Conservation (phyloP, 2,888 invertebrate genomes). For the Monoplex corrugatus region DNA sequence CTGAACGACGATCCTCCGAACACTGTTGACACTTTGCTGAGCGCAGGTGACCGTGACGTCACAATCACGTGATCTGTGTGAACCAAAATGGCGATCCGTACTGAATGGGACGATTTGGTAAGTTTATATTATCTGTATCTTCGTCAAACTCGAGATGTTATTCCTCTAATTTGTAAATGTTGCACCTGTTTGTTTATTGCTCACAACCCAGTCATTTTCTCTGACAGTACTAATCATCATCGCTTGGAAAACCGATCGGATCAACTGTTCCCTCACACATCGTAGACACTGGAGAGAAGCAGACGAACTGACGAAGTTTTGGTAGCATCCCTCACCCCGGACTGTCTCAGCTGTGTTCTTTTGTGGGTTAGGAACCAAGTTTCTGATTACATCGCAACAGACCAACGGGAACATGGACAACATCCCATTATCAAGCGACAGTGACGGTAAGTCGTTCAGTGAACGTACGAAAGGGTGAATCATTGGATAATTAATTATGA, state of each 20-base stretch:
- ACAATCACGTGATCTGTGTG: slow-evolving; percentile 64
- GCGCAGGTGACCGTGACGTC: slow-evolving; percentile 63
- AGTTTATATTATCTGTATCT: neutral
- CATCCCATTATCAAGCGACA: slow-evolving; percentile 74
- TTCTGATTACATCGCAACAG: slow-evolving; percentile 52
- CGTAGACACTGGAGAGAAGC: too few species aligned
- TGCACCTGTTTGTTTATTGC: too few species aligned
- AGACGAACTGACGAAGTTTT: too few species aligned
- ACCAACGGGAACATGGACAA: slow-evolving; percentile 64
- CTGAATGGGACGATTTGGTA: neutral
- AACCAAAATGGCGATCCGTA: slow-evolving; percentile 48
- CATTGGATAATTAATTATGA: too few species aligned
- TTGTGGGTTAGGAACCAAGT: too few species aligned
- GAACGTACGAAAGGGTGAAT: too few species aligned
- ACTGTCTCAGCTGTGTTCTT: too few species aligned
- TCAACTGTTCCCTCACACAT: too few species aligned
- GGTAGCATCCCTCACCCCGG: too few species aligned
- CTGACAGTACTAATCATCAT: neutral
- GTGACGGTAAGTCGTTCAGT: slow-evolving; percentile 64
- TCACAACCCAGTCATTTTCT: neutral
- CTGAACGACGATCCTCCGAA: slow-evolving; percentile 54
- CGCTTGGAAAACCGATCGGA: too few species aligned
- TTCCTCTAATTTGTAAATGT: too few species aligned
- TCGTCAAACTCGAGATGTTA: too few species aligned
- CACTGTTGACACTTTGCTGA: slow-evolving; percentile 49